These are phyloP conservation scores for Mallotus villosus DNA, from an alignment of 2,797 vertebrate species.

Conservation along the genomic window DNA sequence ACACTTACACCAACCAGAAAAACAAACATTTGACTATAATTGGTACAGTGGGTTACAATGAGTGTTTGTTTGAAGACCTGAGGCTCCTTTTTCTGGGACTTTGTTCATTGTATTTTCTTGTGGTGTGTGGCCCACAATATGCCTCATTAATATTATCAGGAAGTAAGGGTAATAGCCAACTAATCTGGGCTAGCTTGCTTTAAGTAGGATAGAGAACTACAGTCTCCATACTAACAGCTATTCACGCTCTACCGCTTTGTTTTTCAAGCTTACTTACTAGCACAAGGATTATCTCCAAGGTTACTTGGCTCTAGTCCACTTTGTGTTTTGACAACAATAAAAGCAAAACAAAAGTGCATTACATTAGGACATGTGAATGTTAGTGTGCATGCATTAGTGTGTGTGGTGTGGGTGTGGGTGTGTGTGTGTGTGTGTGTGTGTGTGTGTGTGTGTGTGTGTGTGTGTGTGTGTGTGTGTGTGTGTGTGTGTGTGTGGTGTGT, in stretches of 20 bases:
- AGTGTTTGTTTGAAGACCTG: not conserved
- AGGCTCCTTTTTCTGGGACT: not conserved
- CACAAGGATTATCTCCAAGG: slow-evolving; percentile 51
- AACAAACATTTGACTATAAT: not conserved
- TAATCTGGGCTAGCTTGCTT: not conserved
- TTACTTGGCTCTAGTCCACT: slow-evolving; percentile 38
- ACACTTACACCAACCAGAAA: not conserved
- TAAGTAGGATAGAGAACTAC: not conserved
- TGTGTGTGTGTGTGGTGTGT: no score
- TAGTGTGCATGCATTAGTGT: not conserved
- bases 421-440: no score
- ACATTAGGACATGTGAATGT: not conserved
- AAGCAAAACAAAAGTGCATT: not conserved
- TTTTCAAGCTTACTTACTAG: slow-evolving; percentile 10
- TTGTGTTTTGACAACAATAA: slow-evolving; percentile 35
- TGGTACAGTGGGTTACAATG: not conserved
- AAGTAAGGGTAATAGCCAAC: not conserved
- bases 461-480: no score
- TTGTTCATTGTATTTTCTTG: not conserved
- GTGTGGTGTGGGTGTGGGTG: no score
- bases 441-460: no score
- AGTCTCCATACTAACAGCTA: not conserved
- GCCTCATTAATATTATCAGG: not conserved
- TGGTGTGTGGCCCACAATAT: not conserved
- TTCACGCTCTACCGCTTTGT: not conserved